Conservation (phyloP, 2,888 invertebrate species). For the Amphipyra tragopoginis region DNA sequence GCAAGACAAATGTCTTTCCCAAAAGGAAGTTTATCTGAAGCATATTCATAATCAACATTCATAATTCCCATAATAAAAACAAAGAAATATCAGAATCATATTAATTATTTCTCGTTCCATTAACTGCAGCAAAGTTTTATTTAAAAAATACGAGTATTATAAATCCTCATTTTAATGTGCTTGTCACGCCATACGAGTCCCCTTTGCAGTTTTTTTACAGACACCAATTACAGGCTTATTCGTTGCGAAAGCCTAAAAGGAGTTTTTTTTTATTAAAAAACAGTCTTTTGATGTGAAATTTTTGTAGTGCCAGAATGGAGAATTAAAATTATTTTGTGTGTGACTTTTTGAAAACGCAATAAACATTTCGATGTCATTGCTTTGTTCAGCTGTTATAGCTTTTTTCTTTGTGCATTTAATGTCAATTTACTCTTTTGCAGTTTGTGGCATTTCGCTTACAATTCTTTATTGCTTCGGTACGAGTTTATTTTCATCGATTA, state of each 20-base stretch:
- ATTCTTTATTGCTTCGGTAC: background rate
- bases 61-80: background rate
- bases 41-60: background rate
- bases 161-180: constrained; percentile 37
- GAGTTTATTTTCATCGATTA: background rate
- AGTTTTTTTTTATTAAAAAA: constrained; percentile 21
- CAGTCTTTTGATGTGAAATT: constrained; percentile 32
- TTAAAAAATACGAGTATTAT: constrained; percentile 18
- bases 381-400: background rate
- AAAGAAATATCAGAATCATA: constrained; percentile 6
- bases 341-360: background rate
- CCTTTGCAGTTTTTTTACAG: constrained; percentile 35
- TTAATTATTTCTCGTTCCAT: constrained; percentile 14
- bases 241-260: constrained; percentile 24
- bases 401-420: constrained; percentile 2
- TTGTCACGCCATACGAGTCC: constrained; percentile 20
- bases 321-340: constrained; percentile 28
- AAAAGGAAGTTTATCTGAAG: no score
- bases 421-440: background rate
- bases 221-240: constrained; percentile 53
- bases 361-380: constrained; percentile 2
- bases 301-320: constrained; percentile 17
- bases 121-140: constrained; percentile 9
- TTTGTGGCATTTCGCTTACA: no score
- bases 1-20: background rate